phyloP scores from a whole-genome alignment of 2,113 vertebrate species.

The Trochalopteron elliotii region DNA sequence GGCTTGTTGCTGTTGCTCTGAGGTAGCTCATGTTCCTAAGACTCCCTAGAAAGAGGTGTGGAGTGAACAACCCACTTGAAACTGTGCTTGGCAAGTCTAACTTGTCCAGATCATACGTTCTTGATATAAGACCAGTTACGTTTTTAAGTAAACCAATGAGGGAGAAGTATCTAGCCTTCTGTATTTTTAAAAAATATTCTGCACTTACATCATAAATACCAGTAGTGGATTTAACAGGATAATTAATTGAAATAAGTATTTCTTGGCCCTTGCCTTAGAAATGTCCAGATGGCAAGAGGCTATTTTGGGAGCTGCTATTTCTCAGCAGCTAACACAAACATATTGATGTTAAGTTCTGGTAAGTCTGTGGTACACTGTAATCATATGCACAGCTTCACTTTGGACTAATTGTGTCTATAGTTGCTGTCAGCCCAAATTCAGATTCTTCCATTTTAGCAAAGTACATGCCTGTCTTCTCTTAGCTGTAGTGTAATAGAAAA shows the following conservation, averaged over 20 bases:
- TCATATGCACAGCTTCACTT: not conserved
- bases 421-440: not conserved
- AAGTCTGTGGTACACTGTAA: not conserved
- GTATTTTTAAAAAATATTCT: not conserved
- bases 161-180: not conserved
- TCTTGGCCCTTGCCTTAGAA: not conserved
- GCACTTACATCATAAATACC: fast-evolving
- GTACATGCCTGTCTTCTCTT: not conserved
- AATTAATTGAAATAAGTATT: not conserved
- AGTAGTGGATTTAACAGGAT: not conserved
- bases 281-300: not conserved
- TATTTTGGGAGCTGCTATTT: not conserved
- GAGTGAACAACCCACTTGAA: not conserved
- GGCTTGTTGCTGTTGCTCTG: not conserved
- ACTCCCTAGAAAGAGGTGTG: not conserved
- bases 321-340: not conserved
- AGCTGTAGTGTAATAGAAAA: not conserved
- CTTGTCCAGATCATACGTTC: not conserved
- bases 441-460: not conserved
- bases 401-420: not conserved
- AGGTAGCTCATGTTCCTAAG: not conserved
- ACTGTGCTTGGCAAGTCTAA: not conserved
- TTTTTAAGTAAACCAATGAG: not conserved
- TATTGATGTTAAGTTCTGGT: not conserved
- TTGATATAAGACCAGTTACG: not conserved